Conservation (phyloP, 1,140 invertebrate genomes). For the Cotesia typhae region DNA sequence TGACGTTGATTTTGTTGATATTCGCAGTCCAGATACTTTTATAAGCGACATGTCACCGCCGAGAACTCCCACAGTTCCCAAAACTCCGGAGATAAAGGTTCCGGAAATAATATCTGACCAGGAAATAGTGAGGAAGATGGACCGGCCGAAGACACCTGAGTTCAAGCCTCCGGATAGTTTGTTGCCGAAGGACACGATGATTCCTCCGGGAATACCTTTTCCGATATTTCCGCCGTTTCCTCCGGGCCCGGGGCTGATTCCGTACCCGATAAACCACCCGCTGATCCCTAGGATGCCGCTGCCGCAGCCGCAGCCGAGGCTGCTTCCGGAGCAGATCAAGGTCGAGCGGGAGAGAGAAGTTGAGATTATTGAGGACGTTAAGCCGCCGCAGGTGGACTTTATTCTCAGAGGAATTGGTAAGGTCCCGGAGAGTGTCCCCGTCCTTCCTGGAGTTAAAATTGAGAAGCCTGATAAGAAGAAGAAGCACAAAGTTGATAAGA, state of each 20-base stretch:
- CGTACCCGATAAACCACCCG: constrained; percentile 64
- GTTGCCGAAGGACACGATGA: constrained; percentile 65
- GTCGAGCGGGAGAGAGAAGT: constrained; percentile 45
- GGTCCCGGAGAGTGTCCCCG: no score
- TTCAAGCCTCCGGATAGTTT: constrained; percentile 61
- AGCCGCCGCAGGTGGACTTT: no score
- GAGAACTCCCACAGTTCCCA: constrained; percentile 67
- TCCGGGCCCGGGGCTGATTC: constrained; percentile 75
- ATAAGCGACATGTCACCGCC: constrained; percentile 68
- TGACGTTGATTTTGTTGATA: constrained; percentile 49
- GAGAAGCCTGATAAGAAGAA: constrained; percentile 66
- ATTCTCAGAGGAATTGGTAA: no score
- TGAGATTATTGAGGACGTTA: constrained; percentile 42
- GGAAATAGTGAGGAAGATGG: constrained; percentile 71
- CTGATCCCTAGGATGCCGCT: constrained; percentile 56
- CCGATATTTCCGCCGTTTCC: constrained; percentile 64
- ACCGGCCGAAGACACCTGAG: constrained; percentile 74
- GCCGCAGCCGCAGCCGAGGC: constrained; percentile 55
- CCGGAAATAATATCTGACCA: constrained; percentile 55
- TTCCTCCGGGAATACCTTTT: constrained; percentile 67
- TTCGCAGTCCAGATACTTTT: constrained; percentile 55
- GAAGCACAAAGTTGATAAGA: constrained; percentile 76
- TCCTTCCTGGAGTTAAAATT: no score
- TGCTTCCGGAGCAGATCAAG: constrained; percentile 60
- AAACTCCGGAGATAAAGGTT: constrained; percentile 68